Base-by-base conservation (phyloP, 2,113 vertebrate species). In the Erythrolamprus reginae region DNA sequence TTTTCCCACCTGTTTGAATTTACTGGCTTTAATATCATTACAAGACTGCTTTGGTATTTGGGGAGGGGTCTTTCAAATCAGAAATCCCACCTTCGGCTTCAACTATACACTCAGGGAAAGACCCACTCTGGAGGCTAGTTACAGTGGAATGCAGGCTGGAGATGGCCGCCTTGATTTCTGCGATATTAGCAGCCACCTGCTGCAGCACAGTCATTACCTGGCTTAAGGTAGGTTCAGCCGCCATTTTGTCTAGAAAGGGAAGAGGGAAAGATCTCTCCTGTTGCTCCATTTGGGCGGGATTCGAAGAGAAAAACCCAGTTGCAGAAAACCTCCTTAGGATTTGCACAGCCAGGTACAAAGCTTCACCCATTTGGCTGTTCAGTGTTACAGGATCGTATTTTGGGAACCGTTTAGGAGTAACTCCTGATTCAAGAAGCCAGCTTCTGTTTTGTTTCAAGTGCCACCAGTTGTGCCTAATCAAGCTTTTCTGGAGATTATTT, bases 71-170 rank as follows among this genome's bases (percentile, higher is more conserved):
- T 47, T 91, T n/a, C 12, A 88, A 51, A 48, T 83, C 12, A 12
- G 90, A 91, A 77, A 91, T 88, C 45, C 77, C 38, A 23, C 50
- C 86, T 8, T 88, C 70, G 26, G 77, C n/a, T 24, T 91, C 86
- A 21, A n/a, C 86, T 0, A 45, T 61, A 48, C 28, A 51, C 3
- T 47, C 86, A 51, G 70, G 58, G 8, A 84, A 47, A 17, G 33
- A 88, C 8, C 53, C 53, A 12, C 42, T 83, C n/a, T 61, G 86
- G 70, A 91, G 58, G 45, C 50, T 55, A 26, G 23, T 50, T 2
- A 91, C 8, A 0, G 45, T 61, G 45, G n/a, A 10, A 33, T 51
- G 53, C 86, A 91, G n/a, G 53, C 52, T 58, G 21, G 70, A 88
- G 5, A 91, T 47, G 1, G 45, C 21, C 12, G n/a, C 50, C n/a